A percentile compares a stretch with the other conserved stretches of the same genome.
Conservation (phyloP, 2,888 invertebrate genomes). For the Adelphocoris suturalis region DNA sequence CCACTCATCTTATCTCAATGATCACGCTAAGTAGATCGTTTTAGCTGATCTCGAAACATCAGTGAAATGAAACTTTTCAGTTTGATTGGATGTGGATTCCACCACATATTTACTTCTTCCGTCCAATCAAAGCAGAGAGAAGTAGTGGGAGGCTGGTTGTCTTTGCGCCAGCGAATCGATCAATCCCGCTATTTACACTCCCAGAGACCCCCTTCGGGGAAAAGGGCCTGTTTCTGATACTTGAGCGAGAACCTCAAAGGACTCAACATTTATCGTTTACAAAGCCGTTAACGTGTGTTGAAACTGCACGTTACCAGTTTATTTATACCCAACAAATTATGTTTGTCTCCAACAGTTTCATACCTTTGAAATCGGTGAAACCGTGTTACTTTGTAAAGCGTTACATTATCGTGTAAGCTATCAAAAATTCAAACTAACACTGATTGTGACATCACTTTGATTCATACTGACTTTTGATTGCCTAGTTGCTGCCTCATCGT, state of each 20-base stretch:
- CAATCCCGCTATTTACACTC: slow-evolving; percentile 3
- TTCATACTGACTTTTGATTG: too few species aligned
- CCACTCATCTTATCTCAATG: too few species aligned
- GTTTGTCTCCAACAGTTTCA: slow-evolving; percentile 2
- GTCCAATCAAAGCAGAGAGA: neutral
- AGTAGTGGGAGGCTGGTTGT: neutral
- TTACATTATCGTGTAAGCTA: neutral
- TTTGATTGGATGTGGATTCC: neutral
- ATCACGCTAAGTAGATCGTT: too few species aligned
- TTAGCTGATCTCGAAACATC: neutral
- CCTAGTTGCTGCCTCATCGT: too few species aligned
- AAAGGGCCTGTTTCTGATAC: slow-evolving; percentile 19
- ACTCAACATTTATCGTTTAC: slow-evolving; percentile 12
- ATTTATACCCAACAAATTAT: neutral
- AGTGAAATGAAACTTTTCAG: neutral
- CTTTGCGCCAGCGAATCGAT: neutral
- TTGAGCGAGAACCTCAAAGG: slow-evolving; percentile 5
- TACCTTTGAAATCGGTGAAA: neutral
- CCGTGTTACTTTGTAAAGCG: neutral
- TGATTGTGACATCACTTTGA: too few species aligned
- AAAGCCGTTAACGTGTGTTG: slow-evolving; percentile 12
- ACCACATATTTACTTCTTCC: neutral
- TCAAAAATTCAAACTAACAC: neutral
- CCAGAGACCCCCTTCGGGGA: neutral
- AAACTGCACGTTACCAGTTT: neutral